Evolutionary conservation across 2,797 vertebrate species (phyloP).

Genomic region (Onychomys torridus): DNA sequence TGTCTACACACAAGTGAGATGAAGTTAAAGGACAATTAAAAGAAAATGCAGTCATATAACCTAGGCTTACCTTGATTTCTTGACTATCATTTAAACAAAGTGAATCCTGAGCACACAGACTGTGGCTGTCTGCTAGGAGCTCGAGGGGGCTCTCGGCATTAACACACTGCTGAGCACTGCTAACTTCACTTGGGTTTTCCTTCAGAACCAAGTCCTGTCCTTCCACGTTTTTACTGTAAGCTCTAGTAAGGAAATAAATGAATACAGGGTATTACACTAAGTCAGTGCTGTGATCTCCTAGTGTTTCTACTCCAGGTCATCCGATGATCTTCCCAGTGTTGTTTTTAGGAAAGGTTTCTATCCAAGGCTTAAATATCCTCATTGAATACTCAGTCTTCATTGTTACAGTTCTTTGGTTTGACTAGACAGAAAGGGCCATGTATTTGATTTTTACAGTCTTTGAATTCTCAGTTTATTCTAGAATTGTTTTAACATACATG

Average conservation of each 20-base stretch:
- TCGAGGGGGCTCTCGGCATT: constrained; percentile 39
- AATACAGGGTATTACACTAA: neutral
- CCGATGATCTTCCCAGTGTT: neutral
- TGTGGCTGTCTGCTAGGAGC: constrained; percentile 36
- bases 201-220: constrained; percentile 81
- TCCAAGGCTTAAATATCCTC: neutral
- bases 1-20: constrained; percentile 30
- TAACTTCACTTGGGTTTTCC: constrained; percentile 60
- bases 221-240: constrained; percentile 85
- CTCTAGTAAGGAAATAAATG: constrained; percentile 80
- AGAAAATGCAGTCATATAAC: neutral
- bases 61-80: constrained; percentile 82
- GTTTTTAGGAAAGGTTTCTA: neutral
- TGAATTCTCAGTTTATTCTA: constrained; percentile 8
- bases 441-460: constrained; percentile 10
- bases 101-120: constrained; percentile 65
- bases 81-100: constrained; percentile 75
- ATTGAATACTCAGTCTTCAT: neutral
- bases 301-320: neutral
- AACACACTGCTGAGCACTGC: neutral
- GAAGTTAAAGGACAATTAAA: neutral
- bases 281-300: constrained; percentile 11
- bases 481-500: neutral
- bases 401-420: neutral
- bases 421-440: constrained; percentile 5